Conservation (phyloP, 2,888 invertebrate species). For the Steinernema hermaphroditum region DNA sequence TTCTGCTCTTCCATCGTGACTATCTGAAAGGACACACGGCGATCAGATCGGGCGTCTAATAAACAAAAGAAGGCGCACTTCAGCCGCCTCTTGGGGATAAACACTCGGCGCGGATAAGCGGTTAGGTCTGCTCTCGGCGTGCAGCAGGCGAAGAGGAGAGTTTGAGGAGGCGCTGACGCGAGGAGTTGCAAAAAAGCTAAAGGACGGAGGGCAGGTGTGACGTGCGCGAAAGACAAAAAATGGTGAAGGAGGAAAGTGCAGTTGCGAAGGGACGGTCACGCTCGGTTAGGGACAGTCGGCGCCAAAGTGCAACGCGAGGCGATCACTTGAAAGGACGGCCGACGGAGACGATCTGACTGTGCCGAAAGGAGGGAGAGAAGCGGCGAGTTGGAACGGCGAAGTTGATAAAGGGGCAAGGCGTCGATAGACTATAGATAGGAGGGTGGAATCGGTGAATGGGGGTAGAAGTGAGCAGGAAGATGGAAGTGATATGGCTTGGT, state of each 20-base stretch:
- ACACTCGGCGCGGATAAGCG: not conserved
- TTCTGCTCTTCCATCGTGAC: slow-evolving; percentile 15
- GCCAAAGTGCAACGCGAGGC: too few species aligned
- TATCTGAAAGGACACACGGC: not conserved
- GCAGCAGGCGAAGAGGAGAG: slow-evolving; percentile 13
- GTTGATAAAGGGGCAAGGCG: too few species aligned
- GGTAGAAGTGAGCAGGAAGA: too few species aligned
- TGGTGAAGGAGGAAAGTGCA: not conserved
- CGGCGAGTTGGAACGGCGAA: too few species aligned
- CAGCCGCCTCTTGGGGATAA: not conserved
- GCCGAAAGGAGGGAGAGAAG: too few species aligned
- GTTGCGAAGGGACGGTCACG: not conserved
- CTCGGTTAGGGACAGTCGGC: too few species aligned
- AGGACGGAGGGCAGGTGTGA: not conserved
- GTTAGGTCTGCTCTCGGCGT: not conserved
- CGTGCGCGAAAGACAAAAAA: slow-evolving; percentile 5
- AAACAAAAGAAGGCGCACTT: slow-evolving; percentile 7
- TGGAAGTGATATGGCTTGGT: too few species aligned
- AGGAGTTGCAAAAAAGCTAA: not conserved
- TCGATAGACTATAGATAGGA: too few species aligned
- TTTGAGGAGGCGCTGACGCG: not conserved
- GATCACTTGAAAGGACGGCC: too few species aligned
- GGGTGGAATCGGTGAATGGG: too few species aligned
- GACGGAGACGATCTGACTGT: too few species aligned
- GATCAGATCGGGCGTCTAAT: not conserved